Percentiles rank a stretch among this genome's conserved stretches.
These are phyloP conservation scores for Sebastiscus albofasciatus DNA, from an alignment of 2,797 vertebrate species.

Conservation along the genomic window DNA sequence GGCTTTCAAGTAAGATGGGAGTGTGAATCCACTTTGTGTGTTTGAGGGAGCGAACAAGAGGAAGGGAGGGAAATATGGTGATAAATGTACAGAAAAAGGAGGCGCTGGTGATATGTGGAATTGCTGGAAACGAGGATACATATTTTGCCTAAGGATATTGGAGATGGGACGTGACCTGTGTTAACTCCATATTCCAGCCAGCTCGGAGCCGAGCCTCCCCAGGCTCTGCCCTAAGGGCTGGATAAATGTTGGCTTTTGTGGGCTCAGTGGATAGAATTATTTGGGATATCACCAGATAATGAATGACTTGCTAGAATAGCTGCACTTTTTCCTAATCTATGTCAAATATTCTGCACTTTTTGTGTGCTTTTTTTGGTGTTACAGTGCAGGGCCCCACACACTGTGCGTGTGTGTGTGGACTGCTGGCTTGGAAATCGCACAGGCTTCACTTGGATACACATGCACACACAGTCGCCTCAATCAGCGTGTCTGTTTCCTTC, in stretches of 20 bases:
- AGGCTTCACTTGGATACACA: slow-evolving; percentile 60
- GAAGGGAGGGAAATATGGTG: slow-evolving; percentile 5
- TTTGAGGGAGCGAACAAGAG: slow-evolving; percentile 28
- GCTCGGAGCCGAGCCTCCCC: slow-evolving; percentile 49
- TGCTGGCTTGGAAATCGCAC: slow-evolving; percentile 53
- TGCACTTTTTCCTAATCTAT: slow-evolving; percentile 47
- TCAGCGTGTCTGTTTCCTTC: slow-evolving; percentile 59
- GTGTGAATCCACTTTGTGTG: slow-evolving; percentile 49
- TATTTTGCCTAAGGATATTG: slow-evolving; percentile 59
- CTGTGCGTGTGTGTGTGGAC: slow-evolving; percentile 15
- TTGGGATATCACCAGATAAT: slow-evolving; percentile 57
- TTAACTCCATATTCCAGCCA: slow-evolving; percentile 53
- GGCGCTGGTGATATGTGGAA: slow-evolving; percentile 21
- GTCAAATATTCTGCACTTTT: slow-evolving; percentile 43
- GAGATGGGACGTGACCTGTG: slow-evolving; percentile 62
- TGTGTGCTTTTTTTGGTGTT: not conserved
- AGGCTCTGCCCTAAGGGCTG: slow-evolving; percentile 61
- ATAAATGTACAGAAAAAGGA: slow-evolving; percentile 30
- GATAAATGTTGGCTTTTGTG: slow-evolving; percentile 74
- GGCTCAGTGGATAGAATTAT: slow-evolving; percentile 62
- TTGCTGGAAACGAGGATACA: slow-evolving; percentile 46
- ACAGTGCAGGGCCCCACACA: not conserved
- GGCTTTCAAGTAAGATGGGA: slow-evolving; percentile 62
- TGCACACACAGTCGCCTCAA: slow-evolving; percentile 54
- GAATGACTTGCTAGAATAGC: slow-evolving; percentile 60